A percentile compares a stretch with the other conserved stretches of the same genome.
These are phyloP conservation scores for Cossypha heuglini DNA, from an alignment of 2,797 vertebrate genomes.

Conservation along the genomic window DNA sequence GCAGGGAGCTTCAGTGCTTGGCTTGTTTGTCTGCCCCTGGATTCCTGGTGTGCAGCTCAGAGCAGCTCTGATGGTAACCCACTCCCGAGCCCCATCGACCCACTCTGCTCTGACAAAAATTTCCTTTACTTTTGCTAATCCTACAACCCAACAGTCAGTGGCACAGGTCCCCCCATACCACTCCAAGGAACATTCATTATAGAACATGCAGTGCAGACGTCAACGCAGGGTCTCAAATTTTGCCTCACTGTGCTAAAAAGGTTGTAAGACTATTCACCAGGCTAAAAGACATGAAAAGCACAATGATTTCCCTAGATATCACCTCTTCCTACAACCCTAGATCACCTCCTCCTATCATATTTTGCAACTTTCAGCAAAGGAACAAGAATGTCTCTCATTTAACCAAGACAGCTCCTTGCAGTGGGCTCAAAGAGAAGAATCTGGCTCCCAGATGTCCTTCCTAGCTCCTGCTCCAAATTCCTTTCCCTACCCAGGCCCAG, in stretches of 20 bases:
- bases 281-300: neutral
- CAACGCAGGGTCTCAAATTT: neutral
- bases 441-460: slow-evolving; percentile 41
- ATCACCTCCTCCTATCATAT: neutral
- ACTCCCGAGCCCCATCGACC: neutral
- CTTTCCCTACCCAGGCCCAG: neutral
- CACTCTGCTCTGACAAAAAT: neutral
- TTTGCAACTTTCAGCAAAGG: neutral
- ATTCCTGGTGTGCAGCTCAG: slow-evolving; percentile 4
- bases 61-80: slow-evolving; percentile 3
- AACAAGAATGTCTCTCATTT: rapidly evolving
- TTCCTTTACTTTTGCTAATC: neutral
- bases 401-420: neutral
- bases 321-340: neutral
- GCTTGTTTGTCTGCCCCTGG: neutral
- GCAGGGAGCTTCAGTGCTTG: neutral
- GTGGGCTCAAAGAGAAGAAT: neutral
- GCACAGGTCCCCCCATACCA: neutral
- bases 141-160: neutral
- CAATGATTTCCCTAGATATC: neutral
- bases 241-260: neutral
- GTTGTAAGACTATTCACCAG: rapidly evolving
- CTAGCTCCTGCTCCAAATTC: slow-evolving; percentile 1
- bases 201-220: neutral
- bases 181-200: neutral